Conservation (phyloP, 2,888 invertebrate genomes). For the Malachius bipustulatus region DNA sequence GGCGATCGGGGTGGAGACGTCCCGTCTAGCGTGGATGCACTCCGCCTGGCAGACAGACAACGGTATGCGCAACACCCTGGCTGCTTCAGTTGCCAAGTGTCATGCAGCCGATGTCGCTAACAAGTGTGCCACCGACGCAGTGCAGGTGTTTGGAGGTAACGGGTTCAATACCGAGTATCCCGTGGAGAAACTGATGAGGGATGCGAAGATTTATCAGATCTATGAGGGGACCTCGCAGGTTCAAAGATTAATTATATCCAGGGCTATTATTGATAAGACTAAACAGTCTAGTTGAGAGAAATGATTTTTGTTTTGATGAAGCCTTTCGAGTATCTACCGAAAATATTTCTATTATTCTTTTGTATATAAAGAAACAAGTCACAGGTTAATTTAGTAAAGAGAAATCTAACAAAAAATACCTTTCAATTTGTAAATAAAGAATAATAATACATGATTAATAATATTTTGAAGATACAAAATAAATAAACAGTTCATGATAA, state of each 20-base stretch:
- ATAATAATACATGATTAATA: no score
- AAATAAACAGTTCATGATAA: no score
- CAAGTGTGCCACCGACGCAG: slow-evolving; percentile 87
- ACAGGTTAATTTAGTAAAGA: no score
- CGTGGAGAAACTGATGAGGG: slow-evolving; percentile 96
- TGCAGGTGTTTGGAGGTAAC: slow-evolving; percentile 90
- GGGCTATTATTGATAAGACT: slow-evolving; percentile 48
- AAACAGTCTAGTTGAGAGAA: slow-evolving; percentile 23
- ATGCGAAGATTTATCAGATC: slow-evolving; percentile 99
- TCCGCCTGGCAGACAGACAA: slow-evolving; percentile 87
- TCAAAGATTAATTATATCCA: slow-evolving; percentile 86
- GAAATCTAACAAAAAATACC: no score
- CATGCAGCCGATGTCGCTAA: slow-evolving; percentile 88
- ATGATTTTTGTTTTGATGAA: no score
- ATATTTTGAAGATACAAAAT: no score
- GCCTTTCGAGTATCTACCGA: no score
- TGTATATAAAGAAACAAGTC: no score
- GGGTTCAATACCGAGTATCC: slow-evolving; percentile 97
- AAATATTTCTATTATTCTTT: no score
- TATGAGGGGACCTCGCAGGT: slow-evolving; percentile 98
- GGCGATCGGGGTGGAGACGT: slow-evolving; percentile 79
- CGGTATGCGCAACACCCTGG: slow-evolving; percentile 61
- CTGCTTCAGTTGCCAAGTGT: slow-evolving; percentile 92
- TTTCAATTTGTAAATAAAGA: no score
- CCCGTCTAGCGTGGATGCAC: slow-evolving; percentile 75